phyloP scores from a whole-genome alignment of 2,888 invertebrate genomes.

The Mantis religiosa region DNA sequence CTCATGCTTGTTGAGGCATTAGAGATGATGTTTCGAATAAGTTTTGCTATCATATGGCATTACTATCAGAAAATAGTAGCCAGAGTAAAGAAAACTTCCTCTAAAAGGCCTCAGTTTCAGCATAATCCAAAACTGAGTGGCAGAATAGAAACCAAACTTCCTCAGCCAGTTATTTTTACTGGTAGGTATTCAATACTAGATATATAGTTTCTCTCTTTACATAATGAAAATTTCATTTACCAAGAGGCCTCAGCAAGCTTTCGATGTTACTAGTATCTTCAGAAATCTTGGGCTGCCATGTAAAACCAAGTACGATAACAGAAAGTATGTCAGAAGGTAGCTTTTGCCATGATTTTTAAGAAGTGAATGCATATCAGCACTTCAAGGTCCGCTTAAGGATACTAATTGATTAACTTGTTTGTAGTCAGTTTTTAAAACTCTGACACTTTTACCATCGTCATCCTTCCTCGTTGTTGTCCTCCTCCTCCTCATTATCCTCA shows the following conservation, averaged over 20 bases:
- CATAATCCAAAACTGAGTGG: not conserved
- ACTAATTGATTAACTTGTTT: too few species aligned
- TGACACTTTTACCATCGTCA: too few species aligned
- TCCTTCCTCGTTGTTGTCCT: too few species aligned
- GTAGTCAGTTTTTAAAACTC: too few species aligned
- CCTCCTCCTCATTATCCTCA: too few species aligned
- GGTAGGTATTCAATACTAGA: not conserved
- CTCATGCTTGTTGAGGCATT: conserved; percentile 30
- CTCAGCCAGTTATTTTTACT: conserved; percentile 4
- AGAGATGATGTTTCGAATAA: conserved; percentile 14
- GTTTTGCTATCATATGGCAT: not conserved
- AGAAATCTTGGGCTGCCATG: not conserved
- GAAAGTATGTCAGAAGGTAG: too few species aligned
- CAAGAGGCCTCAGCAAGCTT: too few species aligned
- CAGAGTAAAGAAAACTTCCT: not conserved
- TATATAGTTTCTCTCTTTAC: not conserved
- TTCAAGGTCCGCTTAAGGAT: too few species aligned
- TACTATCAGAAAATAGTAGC: not conserved
- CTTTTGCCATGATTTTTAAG: too few species aligned
- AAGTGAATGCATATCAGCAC: too few species aligned
- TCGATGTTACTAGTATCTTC: not conserved
- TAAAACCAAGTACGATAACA: too few species aligned
- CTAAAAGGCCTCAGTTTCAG: not conserved
- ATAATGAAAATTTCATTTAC: not conserved
- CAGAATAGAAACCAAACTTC: not conserved